Percentiles rank a stretch among this genome's conserved stretches.
Conservation (phyloP, 2,888 invertebrate species). For the Ceraclea dissimilis region DNA sequence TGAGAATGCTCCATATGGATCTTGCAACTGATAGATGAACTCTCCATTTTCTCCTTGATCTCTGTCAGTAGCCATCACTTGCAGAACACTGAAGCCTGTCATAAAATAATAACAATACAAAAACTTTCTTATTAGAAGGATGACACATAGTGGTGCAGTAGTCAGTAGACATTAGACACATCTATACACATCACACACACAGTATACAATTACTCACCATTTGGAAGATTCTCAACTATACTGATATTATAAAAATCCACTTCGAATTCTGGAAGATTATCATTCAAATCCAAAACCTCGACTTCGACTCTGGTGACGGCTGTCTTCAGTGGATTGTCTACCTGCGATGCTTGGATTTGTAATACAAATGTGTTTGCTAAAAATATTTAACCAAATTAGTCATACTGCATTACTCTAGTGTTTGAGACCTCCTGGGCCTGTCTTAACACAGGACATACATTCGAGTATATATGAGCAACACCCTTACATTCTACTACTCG, state of each 20-base stretch:
- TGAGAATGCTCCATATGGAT: slow-evolving; percentile 68
- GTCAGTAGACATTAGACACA: no score
- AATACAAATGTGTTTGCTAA: slow-evolving; percentile 63
- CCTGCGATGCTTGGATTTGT: slow-evolving; percentile 71
- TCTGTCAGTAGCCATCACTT: slow-evolving; percentile 69
- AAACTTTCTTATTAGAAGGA: no score
- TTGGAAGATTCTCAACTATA: slow-evolving; percentile 84
- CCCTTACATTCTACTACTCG: no score
- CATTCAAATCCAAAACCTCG: slow-evolving; percentile 69
- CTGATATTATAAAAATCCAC: slow-evolving; percentile 87
- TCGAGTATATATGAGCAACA: no score
- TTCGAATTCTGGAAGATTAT: slow-evolving; percentile 81
- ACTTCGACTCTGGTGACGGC: slow-evolving; percentile 68
- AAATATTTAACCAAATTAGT: slow-evolving; percentile 22
- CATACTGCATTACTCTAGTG: no score
- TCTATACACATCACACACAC: no score
- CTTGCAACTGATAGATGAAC: slow-evolving; percentile 70
- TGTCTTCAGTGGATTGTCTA: slow-evolving; percentile 69
- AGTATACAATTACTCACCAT: slow-evolving; percentile 57
- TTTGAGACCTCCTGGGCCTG: no score
- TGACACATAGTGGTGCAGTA: no score
- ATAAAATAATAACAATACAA: no score
- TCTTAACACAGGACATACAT: no score
- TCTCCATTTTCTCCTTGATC: slow-evolving; percentile 83
- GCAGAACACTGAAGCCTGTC: slow-evolving; percentile 45